Evolutionary conservation across 2,888 invertebrate species (phyloP).

Genomic region (Cremastinae sp.): DNA sequence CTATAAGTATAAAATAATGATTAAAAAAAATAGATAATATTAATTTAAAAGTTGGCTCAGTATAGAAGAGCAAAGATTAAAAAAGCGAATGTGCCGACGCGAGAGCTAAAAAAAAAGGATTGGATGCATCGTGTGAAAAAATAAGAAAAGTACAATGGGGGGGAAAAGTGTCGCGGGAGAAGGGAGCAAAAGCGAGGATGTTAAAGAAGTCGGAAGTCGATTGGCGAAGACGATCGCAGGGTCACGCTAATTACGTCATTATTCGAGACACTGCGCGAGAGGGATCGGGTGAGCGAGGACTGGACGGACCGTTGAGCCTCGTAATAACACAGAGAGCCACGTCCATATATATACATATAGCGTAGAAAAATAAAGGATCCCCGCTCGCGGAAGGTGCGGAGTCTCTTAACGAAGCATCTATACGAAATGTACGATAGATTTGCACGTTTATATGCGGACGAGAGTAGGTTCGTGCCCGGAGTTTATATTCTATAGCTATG

Average conservation of each 20-base stretch:
- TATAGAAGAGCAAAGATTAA: too few relatives aligned
- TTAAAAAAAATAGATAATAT: too few relatives aligned
- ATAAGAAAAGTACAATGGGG: slow-evolving; percentile 28
- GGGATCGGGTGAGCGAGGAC: slow-evolving; percentile 26
- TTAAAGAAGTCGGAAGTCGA: slow-evolving; percentile 52
- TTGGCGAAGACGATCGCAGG: slow-evolving; percentile 55
- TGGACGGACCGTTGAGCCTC: slow-evolving; percentile 37
- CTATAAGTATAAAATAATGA: too few relatives aligned
- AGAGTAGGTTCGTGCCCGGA: slow-evolving; percentile 62
- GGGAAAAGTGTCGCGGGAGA: slow-evolving; percentile 39
- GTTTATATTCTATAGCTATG: slow-evolving; percentile 68
- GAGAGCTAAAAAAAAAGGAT: slow-evolving; percentile 7
- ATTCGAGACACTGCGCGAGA: slow-evolving; percentile 66
- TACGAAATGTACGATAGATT: slow-evolving; percentile 53
- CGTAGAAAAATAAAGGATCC: slow-evolving; percentile 26
- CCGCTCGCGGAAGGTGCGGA: slow-evolving; percentile 31
- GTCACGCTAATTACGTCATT: slow-evolving; percentile 77
- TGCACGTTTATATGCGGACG: slow-evolving; percentile 50
- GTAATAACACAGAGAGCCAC: slow-evolving; percentile 28
- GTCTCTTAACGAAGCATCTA: slow-evolving; percentile 70
- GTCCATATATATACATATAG: neutral
- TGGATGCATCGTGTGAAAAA: neutral
- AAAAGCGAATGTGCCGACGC: neutral
- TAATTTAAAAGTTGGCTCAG: too few relatives aligned
- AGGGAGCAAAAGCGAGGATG: slow-evolving; percentile 27